Evolutionary conservation across 2,797 vertebrate species (phyloP).

Genomic region (Synanceia verrucosa): DNA sequence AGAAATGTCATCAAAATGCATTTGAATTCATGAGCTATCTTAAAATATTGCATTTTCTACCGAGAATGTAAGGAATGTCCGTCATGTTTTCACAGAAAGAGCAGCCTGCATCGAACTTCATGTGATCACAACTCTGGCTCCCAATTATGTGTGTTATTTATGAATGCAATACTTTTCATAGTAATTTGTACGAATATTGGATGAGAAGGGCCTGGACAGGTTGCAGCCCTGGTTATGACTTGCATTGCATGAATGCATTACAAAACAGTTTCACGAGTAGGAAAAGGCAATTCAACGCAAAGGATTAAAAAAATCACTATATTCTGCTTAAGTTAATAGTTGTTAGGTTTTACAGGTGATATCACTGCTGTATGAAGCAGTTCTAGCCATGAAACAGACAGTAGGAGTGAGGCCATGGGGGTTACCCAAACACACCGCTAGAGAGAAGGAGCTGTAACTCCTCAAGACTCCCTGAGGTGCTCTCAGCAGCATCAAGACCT

Average conservation of each 20-base stretch:
- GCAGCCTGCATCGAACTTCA: too few species aligned
- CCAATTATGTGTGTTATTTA: too few species aligned
- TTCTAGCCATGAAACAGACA: background rate
- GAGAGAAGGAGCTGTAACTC: slow-evolving; percentile 25
- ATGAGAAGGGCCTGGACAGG: too few species aligned
- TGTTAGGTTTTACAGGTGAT: background rate
- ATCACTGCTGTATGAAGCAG: background rate
- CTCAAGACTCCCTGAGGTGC: slow-evolving; percentile 33
- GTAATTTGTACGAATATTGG: too few species aligned
- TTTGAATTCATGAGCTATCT: too few species aligned
- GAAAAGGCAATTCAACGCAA: background rate
- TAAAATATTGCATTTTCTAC: too few species aligned
- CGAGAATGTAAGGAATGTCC: too few species aligned
- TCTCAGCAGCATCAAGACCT: slow-evolving; percentile 22
- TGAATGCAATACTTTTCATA: too few species aligned
- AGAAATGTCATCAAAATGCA: too few species aligned
- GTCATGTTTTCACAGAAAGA: too few species aligned
- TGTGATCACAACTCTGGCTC: too few species aligned
- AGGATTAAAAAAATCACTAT: background rate
- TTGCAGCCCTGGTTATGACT: background rate
- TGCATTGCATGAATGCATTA: too few species aligned
- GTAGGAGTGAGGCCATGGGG: background rate
- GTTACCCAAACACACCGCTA: slow-evolving; percentile 47
- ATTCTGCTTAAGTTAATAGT: background rate
- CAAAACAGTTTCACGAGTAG: background rate